Base-by-base conservation (phyloP, 35 echinoderm and acorn worm species). In the Chiridota heheva region DNA sequence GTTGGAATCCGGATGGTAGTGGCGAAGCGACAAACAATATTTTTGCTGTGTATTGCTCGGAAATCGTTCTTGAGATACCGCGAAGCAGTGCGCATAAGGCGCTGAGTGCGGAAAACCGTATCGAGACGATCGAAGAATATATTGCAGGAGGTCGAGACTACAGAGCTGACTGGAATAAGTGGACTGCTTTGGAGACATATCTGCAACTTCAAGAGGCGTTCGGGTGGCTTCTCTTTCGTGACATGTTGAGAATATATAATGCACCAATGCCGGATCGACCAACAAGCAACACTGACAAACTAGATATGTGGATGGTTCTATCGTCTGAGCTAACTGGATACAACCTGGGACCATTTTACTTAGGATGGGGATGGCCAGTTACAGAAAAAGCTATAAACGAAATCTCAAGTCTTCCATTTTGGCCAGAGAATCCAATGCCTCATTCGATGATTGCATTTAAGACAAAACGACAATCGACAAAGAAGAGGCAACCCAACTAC, bases 361-460 rank as follows among this genome's bases (percentile, higher is more conserved):
- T 35, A 31, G 61, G 61, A 65, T 65, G 61, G 61, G 61, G 61
- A 35, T 65, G 61, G 61, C 27, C 61, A 6, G 27, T 65, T 7
- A 28, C 3, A 35, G 30, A 65, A 31, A 36, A 65, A 10, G 61
- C 61, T 10, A 3, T 65, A 2, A 65, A 65, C 2, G 27, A 2
- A 2, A 18, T 65, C 39, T 8, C 61, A 7, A 18, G n/a, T 65
- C 61, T 65, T 28, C 61, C 7, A 29, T 36, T 35, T 7, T 65
- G 61, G 61, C 12, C 2, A 4, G 2, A 65, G 39, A 65, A 65
- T 31, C 61, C 61, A 31, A 65, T 65, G 61, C 12, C 61, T 2
- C 12, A n/a, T n/a, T n/a, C n/a, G n/a, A n/a, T n/a, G n/a, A n/a
- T n/a, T n/a, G n/a, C n/a, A n/a, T n/a, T n/a, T n/a, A n/a, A n/a